These are phyloP conservation scores for Leptogaster cylindrica DNA, from an alignment of 2,888 invertebrate species.

Conservation along the genomic window DNA sequence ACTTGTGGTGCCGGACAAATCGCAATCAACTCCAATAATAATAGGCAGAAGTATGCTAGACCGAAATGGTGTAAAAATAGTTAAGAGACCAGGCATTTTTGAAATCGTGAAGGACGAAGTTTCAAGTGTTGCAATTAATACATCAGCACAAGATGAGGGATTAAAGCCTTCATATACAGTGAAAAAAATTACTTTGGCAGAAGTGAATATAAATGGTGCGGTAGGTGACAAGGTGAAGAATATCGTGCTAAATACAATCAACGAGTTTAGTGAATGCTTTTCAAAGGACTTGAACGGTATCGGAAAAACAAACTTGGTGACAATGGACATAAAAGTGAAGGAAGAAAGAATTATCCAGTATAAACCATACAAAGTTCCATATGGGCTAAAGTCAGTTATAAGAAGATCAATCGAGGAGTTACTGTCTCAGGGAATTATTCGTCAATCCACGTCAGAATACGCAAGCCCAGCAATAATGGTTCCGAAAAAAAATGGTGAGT, in stretches of 20 bases:
- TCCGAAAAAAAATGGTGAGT: no score
- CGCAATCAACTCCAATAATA: neutral
- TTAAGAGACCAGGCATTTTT: neutral
- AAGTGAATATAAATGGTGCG: no score
- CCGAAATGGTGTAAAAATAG: neutral
- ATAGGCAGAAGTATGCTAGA: neutral
- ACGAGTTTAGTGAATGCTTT: neutral
- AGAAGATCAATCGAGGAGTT: neutral
- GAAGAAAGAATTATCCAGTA: neutral
- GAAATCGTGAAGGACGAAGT: neutral
- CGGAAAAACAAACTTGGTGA: neutral
- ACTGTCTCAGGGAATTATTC: constrained; percentile 50
- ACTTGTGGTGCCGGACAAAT: neutral
- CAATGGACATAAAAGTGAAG: constrained; percentile 1
- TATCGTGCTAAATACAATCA: neutral
- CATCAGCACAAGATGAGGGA: no score
- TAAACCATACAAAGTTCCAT: constrained; percentile 15
- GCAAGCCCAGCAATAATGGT: no score
- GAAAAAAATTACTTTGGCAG: no score
- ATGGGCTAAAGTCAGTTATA: neutral
- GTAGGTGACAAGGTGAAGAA: no score
- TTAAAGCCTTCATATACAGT: no score
- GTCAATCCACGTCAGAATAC: constrained; percentile 51
- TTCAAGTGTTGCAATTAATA: neutral
- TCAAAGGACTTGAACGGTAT: neutral